A percentile compares a stretch with the other conserved stretches of the same genome.
These are phyloP conservation scores for Drosophila malerkotliana DNA, from an alignment of 1,140 invertebrate genomes.

Conservation along the genomic window DNA sequence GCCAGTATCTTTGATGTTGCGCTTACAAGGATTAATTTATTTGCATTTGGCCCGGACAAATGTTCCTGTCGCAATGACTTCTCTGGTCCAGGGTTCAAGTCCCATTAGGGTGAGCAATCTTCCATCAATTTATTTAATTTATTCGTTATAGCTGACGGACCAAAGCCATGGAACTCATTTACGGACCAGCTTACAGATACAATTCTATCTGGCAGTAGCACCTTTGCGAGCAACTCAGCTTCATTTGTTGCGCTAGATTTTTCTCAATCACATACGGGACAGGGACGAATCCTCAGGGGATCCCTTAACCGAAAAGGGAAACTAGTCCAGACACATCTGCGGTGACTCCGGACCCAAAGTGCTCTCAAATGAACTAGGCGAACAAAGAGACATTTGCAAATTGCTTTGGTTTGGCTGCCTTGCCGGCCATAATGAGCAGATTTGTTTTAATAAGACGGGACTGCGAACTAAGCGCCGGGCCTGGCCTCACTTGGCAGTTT, in stretches of 20 bases:
- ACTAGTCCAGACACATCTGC: constrained; percentile 65
- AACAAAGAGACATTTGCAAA: constrained; percentile 76
- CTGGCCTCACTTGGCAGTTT: constrained; percentile 62
- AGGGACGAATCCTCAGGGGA: constrained; percentile 14
- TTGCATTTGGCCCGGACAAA: constrained; percentile 49
- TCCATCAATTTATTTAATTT: constrained; percentile 51
- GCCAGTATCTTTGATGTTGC: constrained; percentile 54
- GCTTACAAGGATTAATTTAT: constrained; percentile 66
- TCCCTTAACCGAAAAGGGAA: constrained; percentile 40
- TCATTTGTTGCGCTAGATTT: constrained; percentile 82
- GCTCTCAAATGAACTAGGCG: constrained; percentile 58
- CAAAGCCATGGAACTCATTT: constrained; percentile 57
- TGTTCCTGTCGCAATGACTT: constrained; percentile 22
- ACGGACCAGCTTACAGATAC: constrained; percentile 24
- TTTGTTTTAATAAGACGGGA: constrained; percentile 76
- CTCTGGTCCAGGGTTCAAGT: constrained; percentile 30
- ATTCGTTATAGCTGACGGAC: constrained; percentile 52
- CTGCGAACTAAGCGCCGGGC: constrained; percentile 58
- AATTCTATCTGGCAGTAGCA: constrained; percentile 40
- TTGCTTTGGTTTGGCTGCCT: constrained; percentile 64
- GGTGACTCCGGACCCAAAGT: constrained; percentile 17
- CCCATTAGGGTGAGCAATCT: constrained; percentile 52
- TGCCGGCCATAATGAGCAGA: constrained; percentile 68
- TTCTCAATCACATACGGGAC: constrained; percentile 72
- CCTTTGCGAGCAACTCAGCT: constrained; percentile 57